Base-by-base conservation (phyloP, 2,888 invertebrate genomes). In the Amiota communis region DNA sequence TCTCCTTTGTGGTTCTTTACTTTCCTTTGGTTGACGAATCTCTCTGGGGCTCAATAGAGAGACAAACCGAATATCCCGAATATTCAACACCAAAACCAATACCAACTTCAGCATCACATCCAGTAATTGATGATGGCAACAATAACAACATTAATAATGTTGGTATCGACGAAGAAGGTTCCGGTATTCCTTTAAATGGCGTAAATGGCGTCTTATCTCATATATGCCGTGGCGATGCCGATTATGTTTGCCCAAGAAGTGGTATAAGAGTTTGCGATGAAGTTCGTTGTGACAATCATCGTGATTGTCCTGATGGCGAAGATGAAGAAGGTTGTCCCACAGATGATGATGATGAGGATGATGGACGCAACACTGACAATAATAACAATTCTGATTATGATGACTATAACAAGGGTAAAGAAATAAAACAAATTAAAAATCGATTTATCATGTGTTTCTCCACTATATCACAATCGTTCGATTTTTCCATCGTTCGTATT, bases 301-400 rank as follows among this genome's bases (percentile, higher is more conserved):
- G 59, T 20, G 84, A 90, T 74, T 90, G 90, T 80, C 87, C 88
- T 46, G 61, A 86, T 72, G 87, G 87, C 73, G 90, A 90, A 77
- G 90, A 90, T 78, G 90, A 90, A 79, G 71, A 75, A 13, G 74
- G 80, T 73, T 90, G 90, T 77, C 65, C 74, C 71, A 59, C 47
- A 48, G 61, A 70, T 47, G 65, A 56, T 17, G 20, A 36, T 15
- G 46, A 4, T 0, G 11, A 69, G 1, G 53, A n/a, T n/a, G 51
- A 6, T 48, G 61, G 23, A 23, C 23, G 23, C 23, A 23, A 23
- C 23, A 23, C 23, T 23, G 23, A 23, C 23, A 23, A 23, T 23
- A 3, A 23, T 1, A 23, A 23, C 23, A 23, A 23, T 23, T 23
- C 23, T 23, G 23, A 23, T 2, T 23, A 1, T 0, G 13, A 69